Evolutionary conservation across 2,888 invertebrate species (phyloP), one percentile per base, ranked within the genome.

Genomic region (Corbicula japonica): DNA sequence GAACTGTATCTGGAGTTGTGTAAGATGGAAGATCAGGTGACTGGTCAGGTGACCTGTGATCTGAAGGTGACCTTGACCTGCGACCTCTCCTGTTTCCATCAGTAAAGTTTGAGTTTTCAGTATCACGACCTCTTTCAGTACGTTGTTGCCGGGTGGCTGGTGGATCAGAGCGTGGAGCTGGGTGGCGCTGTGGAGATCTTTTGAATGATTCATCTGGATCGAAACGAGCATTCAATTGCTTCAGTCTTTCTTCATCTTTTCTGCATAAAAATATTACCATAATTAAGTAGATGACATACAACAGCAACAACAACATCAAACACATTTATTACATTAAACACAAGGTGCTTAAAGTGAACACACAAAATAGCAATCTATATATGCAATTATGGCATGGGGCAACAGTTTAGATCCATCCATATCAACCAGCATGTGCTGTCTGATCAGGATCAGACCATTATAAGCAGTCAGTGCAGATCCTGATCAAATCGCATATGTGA

Each of bases 201-300:
- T 68, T 70, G 15, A 23, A 26, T 34, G 30, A 26, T n/a, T 61
- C 66, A 18, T 38, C 61, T 2, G 66, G 65, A 44, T 61, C 78
- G 62, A 74, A 76, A 23, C 65, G 63, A 0, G 61, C 41, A 50
- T 78, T 73, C 1, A 83, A 46, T 21, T 69, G 41, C 28, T 79
- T 52, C 6, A 79, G 73, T 66, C 79, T 63, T 0, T 62, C 83
- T 35, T 83, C 83, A 35, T 83, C 83, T 58, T 74, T 63, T 35
- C 83, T 83, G 28, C 15, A 68, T 12, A 1, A 63, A 63, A 48
- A 12, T 34, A 30, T 23, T 1, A 34, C n/a, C n/a, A n/a, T n/a
- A n/a, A n/a, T n/a, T n/a, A n/a, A n/a, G n/a, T n/a, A n/a, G n/a
- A n/a, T n/a, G n/a, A n/a, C n/a, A n/a, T n/a, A n/a, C n/a, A n/a